Evolutionary conservation across 2,113 vertebrate species (phyloP).

Genomic region (Deroptyus accipitrinus): DNA sequence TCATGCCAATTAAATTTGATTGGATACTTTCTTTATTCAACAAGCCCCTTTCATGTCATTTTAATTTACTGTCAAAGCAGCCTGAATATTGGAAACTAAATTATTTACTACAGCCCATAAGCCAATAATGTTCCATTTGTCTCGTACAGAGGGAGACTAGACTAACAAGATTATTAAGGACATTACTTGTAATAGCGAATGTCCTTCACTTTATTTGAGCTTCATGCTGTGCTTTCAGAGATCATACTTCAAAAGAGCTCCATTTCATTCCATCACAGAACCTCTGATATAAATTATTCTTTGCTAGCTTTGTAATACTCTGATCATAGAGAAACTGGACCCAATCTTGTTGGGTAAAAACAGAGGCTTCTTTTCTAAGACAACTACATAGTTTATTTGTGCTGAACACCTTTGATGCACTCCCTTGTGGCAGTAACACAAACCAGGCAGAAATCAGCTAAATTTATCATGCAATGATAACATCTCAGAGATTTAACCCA

Average conservation of each 20-base stretch:
- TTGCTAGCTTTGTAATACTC: conserved; percentile 77
- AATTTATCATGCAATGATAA: conserved; percentile 59
- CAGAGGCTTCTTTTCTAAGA: conserved; percentile 64
- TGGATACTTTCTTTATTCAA: conserved; percentile 99
- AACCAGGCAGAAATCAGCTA: conserved; percentile 36
- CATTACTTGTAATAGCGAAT: conserved; percentile 95
- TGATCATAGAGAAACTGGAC: conserved; percentile 76
- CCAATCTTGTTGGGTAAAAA: conserved; percentile 65
- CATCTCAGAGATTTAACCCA: conserved; percentile 46
- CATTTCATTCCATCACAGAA: conserved; percentile 84
- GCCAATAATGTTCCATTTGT: conserved; percentile 98
- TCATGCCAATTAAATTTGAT: conserved; percentile 99
- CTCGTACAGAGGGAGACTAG: conserved; percentile 88
- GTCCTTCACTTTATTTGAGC: conserved; percentile 93
- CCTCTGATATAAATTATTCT: conserved; percentile 85
- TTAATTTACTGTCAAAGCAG: conserved; percentile 99
- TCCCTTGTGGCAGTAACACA: conserved; percentile 46
- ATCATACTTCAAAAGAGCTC: conserved; percentile 87
- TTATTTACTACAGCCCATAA: conserved; percentile 98
- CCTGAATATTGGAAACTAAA: conserved; percentile 94
- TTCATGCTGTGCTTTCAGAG: conserved; percentile 89
- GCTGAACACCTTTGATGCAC: conserved; percentile 69
- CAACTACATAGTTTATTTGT: conserved; percentile 66
- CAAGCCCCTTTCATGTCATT: conserved; percentile 98
- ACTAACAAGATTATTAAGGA: conserved; percentile 99